Evolutionary conservation across 2,797 vertebrate species (phyloP).

Genomic region (Syncerus caffer): DNA sequence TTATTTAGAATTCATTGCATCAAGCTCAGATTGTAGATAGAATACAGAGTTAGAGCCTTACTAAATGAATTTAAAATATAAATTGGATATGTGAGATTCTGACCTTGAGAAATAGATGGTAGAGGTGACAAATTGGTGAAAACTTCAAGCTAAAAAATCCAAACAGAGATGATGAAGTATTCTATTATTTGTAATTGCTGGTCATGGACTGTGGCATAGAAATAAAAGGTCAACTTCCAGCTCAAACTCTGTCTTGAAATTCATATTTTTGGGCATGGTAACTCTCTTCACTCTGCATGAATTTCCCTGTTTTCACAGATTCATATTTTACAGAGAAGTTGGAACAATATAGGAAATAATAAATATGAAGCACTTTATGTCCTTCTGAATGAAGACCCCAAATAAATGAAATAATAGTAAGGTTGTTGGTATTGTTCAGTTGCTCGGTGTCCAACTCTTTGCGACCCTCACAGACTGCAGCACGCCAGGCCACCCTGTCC

Average conservation of each 20-base stretch:
- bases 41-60: slow-evolving; percentile 11
- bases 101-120: slow-evolving; percentile 16
- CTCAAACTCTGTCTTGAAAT: not conserved
- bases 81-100: slow-evolving; percentile 44
- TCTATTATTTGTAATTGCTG: not conserved
- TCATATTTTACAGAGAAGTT: not conserved
- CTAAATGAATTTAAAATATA: slow-evolving; percentile 58
- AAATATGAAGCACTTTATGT: not conserved
- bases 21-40: slow-evolving; percentile 48
- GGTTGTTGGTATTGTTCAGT: not conserved
- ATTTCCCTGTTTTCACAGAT: not conserved
- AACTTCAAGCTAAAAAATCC: not conserved
- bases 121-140: not conserved
- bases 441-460: not conserved
- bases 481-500: accelerated
- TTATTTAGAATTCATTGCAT: slow-evolving; percentile 37
- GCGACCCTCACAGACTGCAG: accelerated
- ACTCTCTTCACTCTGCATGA: not conserved
- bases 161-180: not conserved
- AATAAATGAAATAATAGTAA: slow-evolving; percentile 5
- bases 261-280: not conserved
- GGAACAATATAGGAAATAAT: not conserved
- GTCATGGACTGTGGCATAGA: not conserved
- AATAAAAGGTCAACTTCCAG: not conserved
- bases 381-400: not conserved